phyloP scores from a whole-genome alignment of 2,888 invertebrate genomes.

The Torymus tubicola region DNA sequence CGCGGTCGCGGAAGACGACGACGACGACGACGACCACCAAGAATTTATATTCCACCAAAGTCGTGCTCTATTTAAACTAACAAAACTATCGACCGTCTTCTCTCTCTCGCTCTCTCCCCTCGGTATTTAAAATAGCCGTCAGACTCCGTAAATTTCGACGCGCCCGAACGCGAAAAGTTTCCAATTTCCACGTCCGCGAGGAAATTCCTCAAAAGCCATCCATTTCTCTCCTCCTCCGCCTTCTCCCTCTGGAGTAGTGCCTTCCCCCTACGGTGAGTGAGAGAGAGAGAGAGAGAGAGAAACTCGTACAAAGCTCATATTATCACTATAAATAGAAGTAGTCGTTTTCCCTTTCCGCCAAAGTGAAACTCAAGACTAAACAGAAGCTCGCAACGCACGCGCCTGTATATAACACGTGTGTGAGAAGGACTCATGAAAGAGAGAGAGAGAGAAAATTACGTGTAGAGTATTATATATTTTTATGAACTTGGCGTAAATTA shows the following conservation, averaged over 20 bases:
- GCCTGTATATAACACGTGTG: too few species aligned
- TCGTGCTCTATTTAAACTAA: too few species aligned
- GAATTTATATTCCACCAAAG: too few species aligned
- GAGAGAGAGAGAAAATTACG: neutral
- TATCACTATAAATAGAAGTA: constrained; percentile 38
- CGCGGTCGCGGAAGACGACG: too few species aligned
- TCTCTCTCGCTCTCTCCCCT: too few species aligned
- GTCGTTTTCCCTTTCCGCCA: constrained; percentile 7
- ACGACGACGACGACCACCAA: too few species aligned
- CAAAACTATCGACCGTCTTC: too few species aligned
- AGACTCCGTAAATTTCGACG: neutral
- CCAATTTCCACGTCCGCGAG: neutral
- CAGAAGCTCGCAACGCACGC: neutral
- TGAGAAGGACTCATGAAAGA: too few species aligned
- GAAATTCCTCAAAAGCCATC: constrained; percentile 1
- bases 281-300: neutral
- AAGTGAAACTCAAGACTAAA: constrained; percentile 25
- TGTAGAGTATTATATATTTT: neutral
- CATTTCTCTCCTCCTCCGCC: neutral
- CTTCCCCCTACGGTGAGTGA: neutral
- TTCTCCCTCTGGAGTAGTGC: too few species aligned
- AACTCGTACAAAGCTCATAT: constrained; percentile 28
- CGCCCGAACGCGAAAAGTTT: neutral
- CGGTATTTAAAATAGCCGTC: neutral
- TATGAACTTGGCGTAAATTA: neutral